These are phyloP conservation scores for Dendroctonus valens DNA, from an alignment of 1,140 invertebrate genomes.

Conservation along the genomic window DNA sequence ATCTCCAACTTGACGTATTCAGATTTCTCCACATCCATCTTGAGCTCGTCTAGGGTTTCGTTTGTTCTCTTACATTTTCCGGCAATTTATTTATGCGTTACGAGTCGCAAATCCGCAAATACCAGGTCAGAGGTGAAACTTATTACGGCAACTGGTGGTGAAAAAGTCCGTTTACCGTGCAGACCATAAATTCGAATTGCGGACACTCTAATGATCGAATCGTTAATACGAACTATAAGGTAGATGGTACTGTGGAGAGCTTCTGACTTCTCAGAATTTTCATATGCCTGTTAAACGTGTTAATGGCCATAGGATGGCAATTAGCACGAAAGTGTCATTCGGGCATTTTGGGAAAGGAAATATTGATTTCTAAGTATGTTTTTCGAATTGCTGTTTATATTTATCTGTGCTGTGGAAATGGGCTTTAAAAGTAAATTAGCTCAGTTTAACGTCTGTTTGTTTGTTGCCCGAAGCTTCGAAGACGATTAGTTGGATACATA, in stretches of 20 bases:
- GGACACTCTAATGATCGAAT: slow-evolving; percentile 21
- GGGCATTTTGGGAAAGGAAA: too few relatives aligned
- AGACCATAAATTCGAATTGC: slow-evolving; percentile 27
- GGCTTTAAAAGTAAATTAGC: too few relatives aligned
- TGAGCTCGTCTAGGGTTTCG: background rate
- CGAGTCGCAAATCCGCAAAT: slow-evolving; percentile 26
- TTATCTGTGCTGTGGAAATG: too few relatives aligned
- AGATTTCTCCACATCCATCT: slow-evolving; percentile 25
- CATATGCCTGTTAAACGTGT: too few relatives aligned
- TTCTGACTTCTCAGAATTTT: too few relatives aligned
- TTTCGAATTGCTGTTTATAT: too few relatives aligned
- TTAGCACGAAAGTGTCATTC: too few relatives aligned
- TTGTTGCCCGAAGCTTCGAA: too few relatives aligned
- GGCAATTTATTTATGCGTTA: slow-evolving; percentile 28
- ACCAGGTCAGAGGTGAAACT: slow-evolving; percentile 29
- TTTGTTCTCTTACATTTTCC: slow-evolving; percentile 19
- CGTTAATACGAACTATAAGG: slow-evolving; percentile 5
- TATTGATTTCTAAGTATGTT: too few relatives aligned
- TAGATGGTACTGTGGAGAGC: background rate
- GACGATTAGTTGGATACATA: too few relatives aligned
- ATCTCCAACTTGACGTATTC: slow-evolving; percentile 7
- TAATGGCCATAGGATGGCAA: too few relatives aligned
- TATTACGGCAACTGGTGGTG: slow-evolving; percentile 19
- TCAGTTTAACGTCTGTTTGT: too few relatives aligned
- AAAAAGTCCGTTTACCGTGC: slow-evolving; percentile 11